Base-by-base conservation (phyloP, 2,888 invertebrate genomes). In the Brachyptera risi region DNA sequence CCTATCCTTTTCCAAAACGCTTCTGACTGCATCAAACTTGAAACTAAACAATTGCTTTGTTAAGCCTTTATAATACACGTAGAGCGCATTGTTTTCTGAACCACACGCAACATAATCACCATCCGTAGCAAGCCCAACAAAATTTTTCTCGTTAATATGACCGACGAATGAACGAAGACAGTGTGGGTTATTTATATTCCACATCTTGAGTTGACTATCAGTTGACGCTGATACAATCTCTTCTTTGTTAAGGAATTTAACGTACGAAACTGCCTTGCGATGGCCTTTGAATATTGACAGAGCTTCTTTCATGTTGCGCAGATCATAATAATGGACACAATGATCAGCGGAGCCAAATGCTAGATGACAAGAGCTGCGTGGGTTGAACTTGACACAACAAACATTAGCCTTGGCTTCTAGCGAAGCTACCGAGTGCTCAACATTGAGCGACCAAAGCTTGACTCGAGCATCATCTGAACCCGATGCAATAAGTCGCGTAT, bases 281-380 rank as follows among this genome's bases (percentile, higher is more conserved):
- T 96, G 96, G 35, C 95, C 94, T 69, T 88, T 86, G 73, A 96
- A 91, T 11, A 94, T 82, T 61, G 86, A 84, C 17, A 95, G 79
- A 1, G 95, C 87, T 65, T 88, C 85, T 61, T 88, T 84, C 71
- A 90, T 86, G 67, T 92, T 87, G 37, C 96, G 80, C 67, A 96
- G 80, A 78, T 96, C 96, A 75, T 95, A 96, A 73, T 96, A 95
- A 75, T 96, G 94, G 58, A 96, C 94, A 78, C 92, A 93, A 75
- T 96, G 96, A 78, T 96, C 96, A 23, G 96, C 96, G n/a, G 93
- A 93, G 13, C 96, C 96, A 77, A 95, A 96, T 1, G 95, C 94
- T 63, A 96, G 80, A 73, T 95, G 91, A 73, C 88, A 90, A 0
- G 92, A 87, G 65, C 89, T 91, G 64, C 83, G 79, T 1, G 92